These are phyloP conservation scores for Sebastes vulpes DNA, from an alignment of 2,797 vertebrate species.

Conservation along the genomic window DNA sequence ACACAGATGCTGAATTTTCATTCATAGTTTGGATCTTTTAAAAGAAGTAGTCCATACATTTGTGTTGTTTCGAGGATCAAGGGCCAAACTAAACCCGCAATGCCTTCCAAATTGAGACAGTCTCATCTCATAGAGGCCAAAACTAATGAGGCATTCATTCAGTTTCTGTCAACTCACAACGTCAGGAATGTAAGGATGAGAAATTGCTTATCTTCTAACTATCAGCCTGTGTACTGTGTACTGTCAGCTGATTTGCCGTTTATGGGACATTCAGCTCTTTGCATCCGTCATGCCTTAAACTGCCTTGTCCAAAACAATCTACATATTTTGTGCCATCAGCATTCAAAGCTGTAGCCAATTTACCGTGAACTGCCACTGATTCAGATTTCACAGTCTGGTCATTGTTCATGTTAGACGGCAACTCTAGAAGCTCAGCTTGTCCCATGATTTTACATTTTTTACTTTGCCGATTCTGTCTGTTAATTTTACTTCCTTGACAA, in stretches of 20 bases:
- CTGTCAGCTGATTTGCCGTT: slow-evolving; percentile 21
- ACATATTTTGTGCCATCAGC: not conserved
- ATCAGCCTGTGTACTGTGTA: not conserved
- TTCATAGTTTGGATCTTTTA: not conserved
- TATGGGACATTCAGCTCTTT: not conserved
- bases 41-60: not conserved
- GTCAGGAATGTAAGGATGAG: slow-evolving; percentile 10
- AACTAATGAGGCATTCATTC: slow-evolving; percentile 15
- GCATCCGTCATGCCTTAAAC: slow-evolving; percentile 10
- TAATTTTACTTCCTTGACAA: not conserved
- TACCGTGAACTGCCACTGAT: not conserved
- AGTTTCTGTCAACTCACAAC: slow-evolving; percentile 1
- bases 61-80: not conserved
- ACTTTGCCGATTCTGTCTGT: not conserved
- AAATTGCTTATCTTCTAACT: not conserved
- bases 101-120: not conserved
- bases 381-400: not conserved
- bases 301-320: not conserved
- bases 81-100: not conserved
- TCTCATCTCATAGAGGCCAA: not conserved
- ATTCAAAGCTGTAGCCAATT: slow-evolving; percentile 3
- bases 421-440: not conserved
- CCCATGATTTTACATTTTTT: not conserved
- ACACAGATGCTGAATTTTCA: not conserved
- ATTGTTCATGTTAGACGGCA: not conserved